These are phyloP conservation scores for Chymomyza procnemis DNA, from an alignment of 2,888 invertebrate species.

Conservation along the genomic window DNA sequence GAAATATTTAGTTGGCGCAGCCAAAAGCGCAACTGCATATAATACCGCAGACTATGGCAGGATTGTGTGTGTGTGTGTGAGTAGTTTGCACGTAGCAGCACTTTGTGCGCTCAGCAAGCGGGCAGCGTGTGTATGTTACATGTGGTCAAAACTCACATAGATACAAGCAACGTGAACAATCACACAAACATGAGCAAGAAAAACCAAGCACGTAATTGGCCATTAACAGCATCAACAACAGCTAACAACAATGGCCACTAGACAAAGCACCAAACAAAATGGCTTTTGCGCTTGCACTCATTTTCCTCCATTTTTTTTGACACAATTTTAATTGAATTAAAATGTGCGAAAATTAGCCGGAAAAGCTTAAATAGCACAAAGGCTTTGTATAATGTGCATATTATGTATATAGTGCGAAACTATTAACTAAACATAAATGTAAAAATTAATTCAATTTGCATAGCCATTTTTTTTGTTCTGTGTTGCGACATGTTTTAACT, in stretches of 20 bases:
- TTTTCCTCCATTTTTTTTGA: not conserved
- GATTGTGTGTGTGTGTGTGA: too few species aligned
- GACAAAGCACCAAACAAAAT: constrained; percentile 42
- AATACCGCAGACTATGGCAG: too few species aligned
- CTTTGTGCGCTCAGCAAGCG: constrained; percentile 12
- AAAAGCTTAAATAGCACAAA: constrained; percentile 33
- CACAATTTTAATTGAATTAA: constrained; percentile 63
- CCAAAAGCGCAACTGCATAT: too few species aligned
- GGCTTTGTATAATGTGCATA: not conserved
- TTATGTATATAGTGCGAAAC: not conserved
- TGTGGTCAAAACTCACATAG: not conserved
- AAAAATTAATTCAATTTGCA: constrained; percentile 64
- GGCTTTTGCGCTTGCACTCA: constrained; percentile 20
- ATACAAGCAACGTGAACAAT: not conserved
- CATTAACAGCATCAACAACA: constrained; percentile 45
- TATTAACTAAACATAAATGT: constrained; percentile 58
- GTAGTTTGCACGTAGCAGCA: constrained; percentile 60
- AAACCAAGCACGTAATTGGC: constrained; percentile 63
- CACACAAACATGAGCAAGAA: not conserved
- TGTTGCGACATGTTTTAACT: constrained; percentile 13
- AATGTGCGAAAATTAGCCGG: constrained; percentile 56
- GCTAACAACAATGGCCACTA: not conserved
- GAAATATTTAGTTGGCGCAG: too few species aligned
- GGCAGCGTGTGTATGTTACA: constrained; percentile 20
- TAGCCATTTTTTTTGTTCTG: constrained; percentile 36